Evolutionary conservation across 1,140 invertebrate genomes (phyloP).

Genomic region (Centruroides vittatus): DNA sequence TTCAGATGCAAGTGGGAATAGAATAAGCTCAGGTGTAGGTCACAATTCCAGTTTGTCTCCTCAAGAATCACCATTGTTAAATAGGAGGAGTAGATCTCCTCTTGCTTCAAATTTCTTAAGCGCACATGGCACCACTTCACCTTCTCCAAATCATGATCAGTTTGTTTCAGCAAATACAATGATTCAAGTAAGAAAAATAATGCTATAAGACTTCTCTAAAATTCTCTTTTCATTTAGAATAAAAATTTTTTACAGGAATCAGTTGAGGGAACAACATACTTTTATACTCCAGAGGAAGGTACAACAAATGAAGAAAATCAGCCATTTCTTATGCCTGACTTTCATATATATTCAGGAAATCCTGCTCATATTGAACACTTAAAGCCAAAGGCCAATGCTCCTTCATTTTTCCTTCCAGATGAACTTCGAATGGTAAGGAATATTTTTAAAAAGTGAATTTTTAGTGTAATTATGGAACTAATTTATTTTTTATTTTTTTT

Average conservation of each 20-base stretch:
- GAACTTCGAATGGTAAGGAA: slow-evolving; percentile 41
- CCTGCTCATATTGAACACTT: slow-evolving; percentile 42
- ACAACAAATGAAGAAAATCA: slow-evolving; percentile 10
- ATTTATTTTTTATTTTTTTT: background rate
- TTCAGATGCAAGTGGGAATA: too few species aligned
- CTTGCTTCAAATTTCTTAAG: background rate
- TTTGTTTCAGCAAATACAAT: slow-evolving; percentile 1
- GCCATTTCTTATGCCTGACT: slow-evolving; percentile 29
- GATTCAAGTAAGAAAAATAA: too few species aligned
- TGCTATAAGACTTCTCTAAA: too few species aligned
- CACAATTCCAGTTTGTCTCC: slow-evolving; percentile 14
- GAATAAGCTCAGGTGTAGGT: too few species aligned
- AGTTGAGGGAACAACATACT: slow-evolving; percentile 87
- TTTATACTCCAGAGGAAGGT: slow-evolving; percentile 40
- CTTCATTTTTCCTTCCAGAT: slow-evolving; percentile 56
- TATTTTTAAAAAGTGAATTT: too few species aligned
- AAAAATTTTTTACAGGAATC: slow-evolving; percentile 50
- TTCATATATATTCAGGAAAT: slow-evolving; percentile 48
- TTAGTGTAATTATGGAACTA: background rate
- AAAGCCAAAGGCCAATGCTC: slow-evolving; percentile 27
- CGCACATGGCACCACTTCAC: slow-evolving; percentile 2
- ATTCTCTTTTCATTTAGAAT: too few species aligned
- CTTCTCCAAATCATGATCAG: slow-evolving; percentile 5
- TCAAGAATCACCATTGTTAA: slow-evolving; percentile 15
- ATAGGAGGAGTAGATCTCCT: slow-evolving; percentile 15